Percentiles rank a stretch among this genome's conserved stretches.
These are phyloP conservation scores for Caenorhabditis imperialis DNA, from an alignment of 2,888 invertebrate species.

Conservation along the genomic window DNA sequence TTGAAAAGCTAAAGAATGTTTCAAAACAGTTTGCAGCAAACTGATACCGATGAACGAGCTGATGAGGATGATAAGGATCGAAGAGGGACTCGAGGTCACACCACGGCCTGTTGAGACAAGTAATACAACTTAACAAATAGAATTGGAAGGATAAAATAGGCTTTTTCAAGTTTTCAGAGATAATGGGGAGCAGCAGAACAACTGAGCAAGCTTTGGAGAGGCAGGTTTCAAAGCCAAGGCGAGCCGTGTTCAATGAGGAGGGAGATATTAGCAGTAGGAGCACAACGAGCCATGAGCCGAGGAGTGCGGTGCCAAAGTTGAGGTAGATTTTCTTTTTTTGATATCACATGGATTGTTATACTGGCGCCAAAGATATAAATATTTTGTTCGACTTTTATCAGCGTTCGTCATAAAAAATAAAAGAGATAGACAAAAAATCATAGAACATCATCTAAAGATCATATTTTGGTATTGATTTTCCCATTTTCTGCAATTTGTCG, in stretches of 20 bases:
- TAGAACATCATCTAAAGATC: too few species aligned
- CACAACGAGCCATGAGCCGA: background rate
- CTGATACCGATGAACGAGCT: constrained; percentile 43
- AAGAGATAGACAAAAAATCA: too few species aligned
- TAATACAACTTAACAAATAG: too few species aligned
- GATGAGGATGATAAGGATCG: constrained; percentile 46
- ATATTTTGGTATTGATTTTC: too few species aligned
- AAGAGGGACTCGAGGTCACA: constrained; percentile 53
- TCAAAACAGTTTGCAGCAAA: constrained; percentile 40
- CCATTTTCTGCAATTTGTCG: too few species aligned
- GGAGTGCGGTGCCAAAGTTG: background rate
- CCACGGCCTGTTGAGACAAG: too few species aligned
- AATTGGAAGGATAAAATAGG: too few species aligned
- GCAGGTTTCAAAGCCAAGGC: constrained; percentile 5
- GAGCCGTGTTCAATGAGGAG: constrained; percentile 32
- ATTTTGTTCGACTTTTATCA: too few species aligned
- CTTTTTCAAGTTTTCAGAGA: background rate
- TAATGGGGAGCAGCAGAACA: background rate
- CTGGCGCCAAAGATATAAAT: too few species aligned
- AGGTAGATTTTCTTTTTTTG: too few species aligned
- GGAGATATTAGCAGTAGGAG: constrained; percentile 33
- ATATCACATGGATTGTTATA: too few species aligned
- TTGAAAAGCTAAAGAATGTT: constrained; percentile 5
- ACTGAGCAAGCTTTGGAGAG: background rate
- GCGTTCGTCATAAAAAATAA: too few species aligned